Conservation (phyloP, 2,113 vertebrate genomes). For the Brachionichthys hirsutus region DNA sequence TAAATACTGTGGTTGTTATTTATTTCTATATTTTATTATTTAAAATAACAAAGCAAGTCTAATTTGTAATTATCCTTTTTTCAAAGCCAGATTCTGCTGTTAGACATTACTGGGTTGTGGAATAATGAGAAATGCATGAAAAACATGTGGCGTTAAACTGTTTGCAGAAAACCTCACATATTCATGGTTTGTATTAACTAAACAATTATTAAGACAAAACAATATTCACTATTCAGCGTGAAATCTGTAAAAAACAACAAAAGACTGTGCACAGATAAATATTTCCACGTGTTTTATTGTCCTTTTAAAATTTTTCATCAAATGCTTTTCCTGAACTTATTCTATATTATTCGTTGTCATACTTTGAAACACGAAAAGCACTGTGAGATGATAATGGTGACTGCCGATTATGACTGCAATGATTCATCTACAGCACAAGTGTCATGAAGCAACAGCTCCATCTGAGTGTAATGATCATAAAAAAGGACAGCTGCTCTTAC, state of each 20-base stretch:
- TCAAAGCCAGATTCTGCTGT: background rate
- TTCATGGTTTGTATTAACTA: background rate
- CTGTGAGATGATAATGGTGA: too few species aligned
- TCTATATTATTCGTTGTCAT: too few species aligned
- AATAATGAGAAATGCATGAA: background rate
- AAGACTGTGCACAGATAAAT: background rate
- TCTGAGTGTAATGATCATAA: too few species aligned
- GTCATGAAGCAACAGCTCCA: too few species aligned
- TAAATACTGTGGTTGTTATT: background rate
- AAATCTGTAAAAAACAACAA: background rate
- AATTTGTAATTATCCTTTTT: background rate
- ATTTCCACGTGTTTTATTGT: too few species aligned
- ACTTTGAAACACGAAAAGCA: too few species aligned
- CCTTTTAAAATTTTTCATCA: too few species aligned
- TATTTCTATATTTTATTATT: background rate
- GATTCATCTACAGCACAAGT: too few species aligned
- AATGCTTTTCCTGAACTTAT: too few species aligned
- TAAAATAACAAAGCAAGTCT: background rate
- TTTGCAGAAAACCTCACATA: background rate
- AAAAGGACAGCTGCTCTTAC: too few species aligned
- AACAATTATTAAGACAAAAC: background rate
- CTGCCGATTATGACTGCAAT: too few species aligned
- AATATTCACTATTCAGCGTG: conserved; percentile 5
- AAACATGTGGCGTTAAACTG: background rate
- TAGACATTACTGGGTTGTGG: background rate